Conservation (phyloP, 2,888 invertebrate species). For the Bursaphelenchus okinawaensis region DNA sequence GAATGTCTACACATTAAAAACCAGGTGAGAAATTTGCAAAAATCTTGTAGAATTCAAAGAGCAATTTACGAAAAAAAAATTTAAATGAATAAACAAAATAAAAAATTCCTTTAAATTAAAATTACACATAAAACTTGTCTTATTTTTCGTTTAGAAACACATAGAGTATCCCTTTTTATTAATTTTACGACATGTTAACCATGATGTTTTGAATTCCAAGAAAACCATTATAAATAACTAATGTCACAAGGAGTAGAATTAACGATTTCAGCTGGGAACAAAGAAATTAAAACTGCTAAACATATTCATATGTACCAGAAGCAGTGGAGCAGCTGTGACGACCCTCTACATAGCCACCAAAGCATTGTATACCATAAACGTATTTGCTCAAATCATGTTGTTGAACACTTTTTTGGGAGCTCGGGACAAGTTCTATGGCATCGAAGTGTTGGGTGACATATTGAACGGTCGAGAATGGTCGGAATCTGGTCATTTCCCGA, state of each 20-base stretch:
- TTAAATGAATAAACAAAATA: too few species aligned
- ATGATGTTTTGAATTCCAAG: too few species aligned
- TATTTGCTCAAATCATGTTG: slow-evolving; percentile 56
- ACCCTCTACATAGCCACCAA: slow-evolving; percentile 47
- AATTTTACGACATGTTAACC: not conserved
- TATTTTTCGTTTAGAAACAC: too few species aligned
- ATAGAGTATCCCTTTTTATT: too few species aligned
- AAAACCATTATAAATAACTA: too few species aligned
- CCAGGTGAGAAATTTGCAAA: too few species aligned
- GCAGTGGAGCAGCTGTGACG: slow-evolving; percentile 57
- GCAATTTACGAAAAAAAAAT: slow-evolving; percentile 22
- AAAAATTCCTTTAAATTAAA: too few species aligned
- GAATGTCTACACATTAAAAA: slow-evolving; percentile 57
- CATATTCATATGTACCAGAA: slow-evolving; percentile 56
- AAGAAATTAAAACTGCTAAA: slow-evolving; percentile 53
- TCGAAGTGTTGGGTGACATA: slow-evolving; percentile 56
- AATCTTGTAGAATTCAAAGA: too few species aligned
- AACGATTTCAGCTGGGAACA: slow-evolving; percentile 52
- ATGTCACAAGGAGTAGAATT: too few species aligned
- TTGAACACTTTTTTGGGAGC: slow-evolving; percentile 57
- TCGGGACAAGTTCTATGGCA: slow-evolving; percentile 55
- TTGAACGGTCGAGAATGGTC: slow-evolving; percentile 58
- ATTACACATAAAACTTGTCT: too few species aligned
- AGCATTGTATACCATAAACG: slow-evolving; percentile 56
- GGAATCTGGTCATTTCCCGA: slow-evolving; percentile 53